Conservation (phyloP, 2,888 invertebrate species). For the Ormyrus thymus region DNA sequence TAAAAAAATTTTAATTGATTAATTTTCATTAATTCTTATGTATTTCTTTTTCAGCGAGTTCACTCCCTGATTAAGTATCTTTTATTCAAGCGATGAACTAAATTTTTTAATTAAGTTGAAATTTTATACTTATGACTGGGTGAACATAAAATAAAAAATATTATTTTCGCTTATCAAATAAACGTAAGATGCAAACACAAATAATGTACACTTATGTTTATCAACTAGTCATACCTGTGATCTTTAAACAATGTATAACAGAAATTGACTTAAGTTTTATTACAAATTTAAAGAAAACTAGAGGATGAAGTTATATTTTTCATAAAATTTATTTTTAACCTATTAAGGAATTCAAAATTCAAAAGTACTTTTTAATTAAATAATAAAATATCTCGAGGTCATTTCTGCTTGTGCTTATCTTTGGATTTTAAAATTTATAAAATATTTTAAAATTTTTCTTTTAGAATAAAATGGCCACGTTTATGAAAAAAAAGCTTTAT, state of each 20-base stretch:
- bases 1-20: neutral
- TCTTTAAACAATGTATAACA: constrained; percentile 24
- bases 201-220: constrained; percentile 31
- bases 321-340: constrained; percentile 5
- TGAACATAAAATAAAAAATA: constrained; percentile 27
- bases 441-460: constrained; percentile 6
- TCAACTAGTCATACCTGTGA: constrained; percentile 55
- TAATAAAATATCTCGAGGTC: neutral
- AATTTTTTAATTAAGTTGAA: constrained; percentile 18
- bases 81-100: constrained; percentile 1
- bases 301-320: constrained; percentile 13
- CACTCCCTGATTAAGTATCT: constrained; percentile 17
- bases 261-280: constrained; percentile 22
- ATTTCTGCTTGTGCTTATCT: neutral
- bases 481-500: constrained; percentile 4
- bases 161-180: constrained; percentile 32
- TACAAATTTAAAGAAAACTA: too few species aligned
- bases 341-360: neutral
- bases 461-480: neutral
- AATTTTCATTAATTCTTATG: neutral
- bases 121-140: constrained; percentile 21
- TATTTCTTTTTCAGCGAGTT: constrained; percentile 16
- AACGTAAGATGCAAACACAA: constrained; percentile 7
- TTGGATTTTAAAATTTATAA: neutral
- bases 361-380: neutral